Conservation (phyloP, 2,888 invertebrate genomes). For the Ligdia adustata region DNA sequence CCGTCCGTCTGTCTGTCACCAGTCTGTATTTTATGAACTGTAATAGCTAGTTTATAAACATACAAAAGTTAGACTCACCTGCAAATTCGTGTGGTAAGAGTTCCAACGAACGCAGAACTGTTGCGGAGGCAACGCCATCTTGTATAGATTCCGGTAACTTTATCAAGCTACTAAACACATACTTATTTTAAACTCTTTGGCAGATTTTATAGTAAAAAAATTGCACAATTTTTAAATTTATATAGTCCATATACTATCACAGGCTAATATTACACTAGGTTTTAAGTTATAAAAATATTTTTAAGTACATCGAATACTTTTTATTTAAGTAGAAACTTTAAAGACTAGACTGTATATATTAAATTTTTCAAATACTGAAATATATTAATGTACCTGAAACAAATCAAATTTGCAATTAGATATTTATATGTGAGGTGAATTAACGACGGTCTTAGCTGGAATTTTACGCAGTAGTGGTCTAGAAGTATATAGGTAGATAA, state of each 20-base stretch:
- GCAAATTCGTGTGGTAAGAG: slow-evolving; percentile 91
- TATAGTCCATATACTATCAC: slow-evolving; percentile 43
- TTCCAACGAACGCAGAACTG: slow-evolving; percentile 92
- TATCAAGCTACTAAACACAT: slow-evolving; percentile 32
- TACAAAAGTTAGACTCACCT: too few relatives aligned
- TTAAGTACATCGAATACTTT: slow-evolving; percentile 71
- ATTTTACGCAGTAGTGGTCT: too few relatives aligned
- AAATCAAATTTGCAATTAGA: slow-evolving; percentile 37
- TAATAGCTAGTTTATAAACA: too few relatives aligned
- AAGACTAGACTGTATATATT: slow-evolving; percentile 63
- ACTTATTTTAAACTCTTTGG: slow-evolving; percentile 55
- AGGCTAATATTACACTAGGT: slow-evolving; percentile 40
- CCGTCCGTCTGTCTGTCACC: too few relatives aligned
- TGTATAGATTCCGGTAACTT: slow-evolving; percentile 38
- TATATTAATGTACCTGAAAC: slow-evolving; percentile 55
- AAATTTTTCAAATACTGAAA: slow-evolving; percentile 62
- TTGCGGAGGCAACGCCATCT: slow-evolving; percentile 83
- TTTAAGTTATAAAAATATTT: slow-evolving; percentile 42
- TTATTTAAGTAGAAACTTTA: slow-evolving; percentile 78
- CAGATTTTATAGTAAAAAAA: slow-evolving; percentile 46
- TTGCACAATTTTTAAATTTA: slow-evolving; percentile 52
- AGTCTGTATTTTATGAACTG: too few relatives aligned
- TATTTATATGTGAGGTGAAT: too few relatives aligned
- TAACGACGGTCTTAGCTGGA: too few relatives aligned
- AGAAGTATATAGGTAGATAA: too few relatives aligned